These are phyloP conservation scores for Diceros bicornis DNA, from an alignment of 2,797 vertebrate genomes.

Conservation along the genomic window DNA sequence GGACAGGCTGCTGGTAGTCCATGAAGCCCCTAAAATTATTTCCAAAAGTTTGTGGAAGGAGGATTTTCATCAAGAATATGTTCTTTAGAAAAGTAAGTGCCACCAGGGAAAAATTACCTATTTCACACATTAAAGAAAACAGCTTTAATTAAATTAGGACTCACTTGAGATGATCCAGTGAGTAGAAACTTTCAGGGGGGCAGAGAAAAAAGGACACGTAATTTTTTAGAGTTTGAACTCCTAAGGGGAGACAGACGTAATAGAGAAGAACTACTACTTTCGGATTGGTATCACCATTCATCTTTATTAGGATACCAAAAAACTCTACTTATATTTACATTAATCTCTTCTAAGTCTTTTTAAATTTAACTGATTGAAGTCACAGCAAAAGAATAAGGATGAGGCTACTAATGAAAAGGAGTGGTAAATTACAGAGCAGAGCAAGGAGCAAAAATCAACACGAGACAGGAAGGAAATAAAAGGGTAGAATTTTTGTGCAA, in stretches of 20 bases:
- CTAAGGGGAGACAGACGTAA: neutral
- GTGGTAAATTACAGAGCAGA: neutral
- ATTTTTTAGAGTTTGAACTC: neutral
- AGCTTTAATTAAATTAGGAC: conserved; percentile 29
- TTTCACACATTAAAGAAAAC: neutral
- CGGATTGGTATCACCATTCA: neutral
- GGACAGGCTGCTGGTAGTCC: neutral
- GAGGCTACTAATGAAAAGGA: neutral
- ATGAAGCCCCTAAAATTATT: neutral
- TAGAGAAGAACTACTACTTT: neutral
- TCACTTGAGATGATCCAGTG: neutral
- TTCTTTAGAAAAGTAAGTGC: neutral
- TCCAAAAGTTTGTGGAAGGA: neutral
- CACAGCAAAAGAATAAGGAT: neutral
- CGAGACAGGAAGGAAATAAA: neutral
- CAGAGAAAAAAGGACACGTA: neutral
- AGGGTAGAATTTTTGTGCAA: neutral
- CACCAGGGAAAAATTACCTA: neutral
- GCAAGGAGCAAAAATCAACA: neutral
- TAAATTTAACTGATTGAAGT: conserved; percentile 5
- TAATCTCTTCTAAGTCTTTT: conserved; percentile 12
- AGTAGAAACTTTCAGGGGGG: conserved; percentile 4
- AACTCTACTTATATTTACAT: neutral
- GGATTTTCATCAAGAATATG: neutral
- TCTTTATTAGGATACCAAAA: neutral